Conservation (phyloP, 2,797 vertebrate species). For the Enteromius fasciolatus region DNA sequence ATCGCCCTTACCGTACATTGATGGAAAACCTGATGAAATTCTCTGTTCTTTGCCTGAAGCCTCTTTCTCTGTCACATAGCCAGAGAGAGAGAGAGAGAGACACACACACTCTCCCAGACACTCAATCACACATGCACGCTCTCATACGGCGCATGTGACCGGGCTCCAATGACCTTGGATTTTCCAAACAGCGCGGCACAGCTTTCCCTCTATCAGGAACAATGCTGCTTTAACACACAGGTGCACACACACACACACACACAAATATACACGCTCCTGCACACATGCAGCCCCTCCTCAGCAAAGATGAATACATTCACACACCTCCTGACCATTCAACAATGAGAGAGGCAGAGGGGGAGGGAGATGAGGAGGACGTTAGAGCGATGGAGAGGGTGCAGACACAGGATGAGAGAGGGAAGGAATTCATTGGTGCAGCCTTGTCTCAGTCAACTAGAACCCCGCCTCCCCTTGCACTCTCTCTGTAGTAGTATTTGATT, state of each 20-base stretch:
- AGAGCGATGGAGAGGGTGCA: slow-evolving; percentile 25
- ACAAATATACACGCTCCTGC: slow-evolving; percentile 35
- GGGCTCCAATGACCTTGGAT: slow-evolving; percentile 63
- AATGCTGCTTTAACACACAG: slow-evolving; percentile 40
- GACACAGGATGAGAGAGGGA: slow-evolving; percentile 33
- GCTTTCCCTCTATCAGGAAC: slow-evolving; percentile 28
- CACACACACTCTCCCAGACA: slow-evolving; percentile 40
- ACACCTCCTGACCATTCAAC: slow-evolving; percentile 57
- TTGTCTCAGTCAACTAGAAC: slow-evolving; percentile 21
- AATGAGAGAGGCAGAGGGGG: slow-evolving; percentile 39
- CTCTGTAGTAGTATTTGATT: background rate
- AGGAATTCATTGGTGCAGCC: slow-evolving; percentile 36
- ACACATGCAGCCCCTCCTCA: slow-evolving; percentile 31
- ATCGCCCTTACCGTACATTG: slow-evolving; percentile 64
- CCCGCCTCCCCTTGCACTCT: background rate
- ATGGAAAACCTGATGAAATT: slow-evolving; percentile 59
- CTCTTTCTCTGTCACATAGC: slow-evolving; percentile 51
- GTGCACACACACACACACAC: slow-evolving; percentile 36
- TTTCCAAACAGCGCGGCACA: slow-evolving; percentile 51
- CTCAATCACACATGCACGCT: slow-evolving; percentile 42
- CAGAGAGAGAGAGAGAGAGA: slow-evolving; percentile 40
- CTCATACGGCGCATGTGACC: slow-evolving; percentile 55
- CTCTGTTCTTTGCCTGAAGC: slow-evolving; percentile 55
- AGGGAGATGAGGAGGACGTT: slow-evolving; percentile 24
- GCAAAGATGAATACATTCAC: slow-evolving; percentile 47